These are phyloP conservation scores for Abramis brama DNA, from an alignment of 2,113 vertebrate genomes.

Conservation along the genomic window DNA sequence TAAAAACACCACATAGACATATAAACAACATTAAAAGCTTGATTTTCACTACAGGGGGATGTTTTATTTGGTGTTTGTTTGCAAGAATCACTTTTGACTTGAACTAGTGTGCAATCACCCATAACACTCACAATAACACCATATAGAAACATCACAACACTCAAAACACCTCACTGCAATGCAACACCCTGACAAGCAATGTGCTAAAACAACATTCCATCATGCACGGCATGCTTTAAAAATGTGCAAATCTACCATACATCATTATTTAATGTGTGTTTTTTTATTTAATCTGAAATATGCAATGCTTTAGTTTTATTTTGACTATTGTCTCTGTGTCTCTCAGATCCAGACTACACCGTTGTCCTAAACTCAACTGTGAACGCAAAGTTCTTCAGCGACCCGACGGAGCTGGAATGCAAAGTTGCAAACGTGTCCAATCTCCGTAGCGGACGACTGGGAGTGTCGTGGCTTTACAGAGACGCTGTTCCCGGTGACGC, in stretches of 20 bases:
- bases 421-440: constrained; percentile 74
- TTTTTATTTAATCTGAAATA: background rate
- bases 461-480: constrained; percentile 85
- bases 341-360: constrained; percentile 64
- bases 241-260: background rate
- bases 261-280: background rate
- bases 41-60: too few species aligned
- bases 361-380: constrained; percentile 76
- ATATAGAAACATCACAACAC: background rate
- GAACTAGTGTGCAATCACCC: too few species aligned
- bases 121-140: background rate
- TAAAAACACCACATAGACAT: too few species aligned
- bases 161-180: background rate
- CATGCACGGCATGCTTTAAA: background rate
- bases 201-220: background rate
- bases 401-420: constrained; percentile 86
- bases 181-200: background rate
- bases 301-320: background rate
- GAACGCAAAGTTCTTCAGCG: constrained; percentile 78
- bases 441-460: constrained; percentile 68
- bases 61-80: too few species aligned
- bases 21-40: too few species aligned
- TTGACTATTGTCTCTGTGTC: constrained; percentile 2
- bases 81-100: too few species aligned
- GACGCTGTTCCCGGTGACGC: constrained; percentile 54